Conservation (phyloP, 1,140 invertebrate genomes). For the Drosophila leontia region DNA sequence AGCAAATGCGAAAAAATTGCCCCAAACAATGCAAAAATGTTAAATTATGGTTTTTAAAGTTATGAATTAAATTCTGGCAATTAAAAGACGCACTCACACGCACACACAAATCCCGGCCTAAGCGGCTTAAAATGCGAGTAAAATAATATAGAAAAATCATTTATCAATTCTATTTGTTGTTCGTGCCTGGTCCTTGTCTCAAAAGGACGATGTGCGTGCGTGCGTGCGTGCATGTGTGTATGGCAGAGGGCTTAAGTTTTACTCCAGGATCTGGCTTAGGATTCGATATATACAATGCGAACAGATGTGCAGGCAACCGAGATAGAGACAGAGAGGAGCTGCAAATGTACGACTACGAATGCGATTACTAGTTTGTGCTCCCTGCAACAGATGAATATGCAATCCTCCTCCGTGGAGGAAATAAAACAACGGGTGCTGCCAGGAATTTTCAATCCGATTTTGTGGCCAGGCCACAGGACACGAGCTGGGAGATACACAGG, state of each 20-base stretch:
- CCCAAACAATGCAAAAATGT: slow-evolving; percentile 20
- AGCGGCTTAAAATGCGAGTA: slow-evolving; percentile 38
- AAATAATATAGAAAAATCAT: slow-evolving; percentile 42
- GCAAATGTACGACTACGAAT: slow-evolving; percentile 26
- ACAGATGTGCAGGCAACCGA: slow-evolving; percentile 65
- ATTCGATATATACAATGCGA: slow-evolving; percentile 59
- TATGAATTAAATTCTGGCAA: slow-evolving; percentile 37
- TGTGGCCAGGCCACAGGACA: slow-evolving; percentile 33
- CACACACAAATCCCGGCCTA: slow-evolving; percentile 18
- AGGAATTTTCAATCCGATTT: slow-evolving; percentile 58
- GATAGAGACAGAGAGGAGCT: slow-evolving; percentile 8
- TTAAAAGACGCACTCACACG: slow-evolving; percentile 13
- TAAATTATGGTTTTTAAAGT: slow-evolving; percentile 43
- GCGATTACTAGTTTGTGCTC: slow-evolving; percentile 14
- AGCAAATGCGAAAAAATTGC: slow-evolving; percentile 16
- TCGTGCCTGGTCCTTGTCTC: not conserved
- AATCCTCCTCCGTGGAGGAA: slow-evolving; percentile 51
- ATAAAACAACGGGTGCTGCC: slow-evolving; percentile 53
- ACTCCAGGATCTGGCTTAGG: slow-evolving; percentile 48
- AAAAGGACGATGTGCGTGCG: slow-evolving; percentile 12
- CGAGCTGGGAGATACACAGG: not conserved
- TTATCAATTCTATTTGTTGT: slow-evolving; percentile 25
- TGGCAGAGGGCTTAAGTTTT: slow-evolving; percentile 54
- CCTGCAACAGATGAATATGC: slow-evolving; percentile 64
- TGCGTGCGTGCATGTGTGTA: slow-evolving; percentile 28